These are phyloP conservation scores for Cinclus mexicanus DNA, from an alignment of 2,113 vertebrate species.

Conservation along the genomic window DNA sequence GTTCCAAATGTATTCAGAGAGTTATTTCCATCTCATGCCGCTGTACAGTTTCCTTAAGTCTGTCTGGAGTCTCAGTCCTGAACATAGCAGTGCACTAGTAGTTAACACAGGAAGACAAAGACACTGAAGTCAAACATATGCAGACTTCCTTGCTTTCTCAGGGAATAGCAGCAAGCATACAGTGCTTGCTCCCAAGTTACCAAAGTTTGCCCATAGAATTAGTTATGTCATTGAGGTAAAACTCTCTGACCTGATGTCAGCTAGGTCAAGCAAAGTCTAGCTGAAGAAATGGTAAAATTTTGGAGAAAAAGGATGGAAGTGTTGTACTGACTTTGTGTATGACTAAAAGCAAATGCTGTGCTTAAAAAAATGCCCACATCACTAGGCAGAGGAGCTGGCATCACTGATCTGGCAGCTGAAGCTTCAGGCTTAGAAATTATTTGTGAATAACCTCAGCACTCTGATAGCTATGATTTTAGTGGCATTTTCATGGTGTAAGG, in stretches of 20 bases:
- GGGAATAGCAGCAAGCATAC: background rate
- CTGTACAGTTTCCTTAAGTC: background rate
- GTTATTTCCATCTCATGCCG: background rate
- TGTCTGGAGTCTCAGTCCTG: background rate
- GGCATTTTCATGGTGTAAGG: background rate
- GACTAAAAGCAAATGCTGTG: background rate
- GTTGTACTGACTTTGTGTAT: background rate
- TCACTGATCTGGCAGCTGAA: background rate
- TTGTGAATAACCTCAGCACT: background rate
- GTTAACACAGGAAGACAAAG: background rate
- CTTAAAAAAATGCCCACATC: background rate
- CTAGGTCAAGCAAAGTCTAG: background rate
- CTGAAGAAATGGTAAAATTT: background rate
- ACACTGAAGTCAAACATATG: background rate
- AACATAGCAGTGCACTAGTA: background rate
- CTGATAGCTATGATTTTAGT: constrained; percentile 3
- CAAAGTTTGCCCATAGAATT: background rate
- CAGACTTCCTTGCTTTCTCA: background rate
- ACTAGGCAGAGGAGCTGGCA: background rate
- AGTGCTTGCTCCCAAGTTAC: background rate
- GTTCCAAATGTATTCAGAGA: background rate
- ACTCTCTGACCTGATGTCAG: background rate
- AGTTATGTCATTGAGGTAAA: background rate
- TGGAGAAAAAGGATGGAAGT: background rate
- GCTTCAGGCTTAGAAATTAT: background rate